phyloP scores from a whole-genome alignment of 2,113 vertebrate species.

The Illadopsis cleaveri region DNA sequence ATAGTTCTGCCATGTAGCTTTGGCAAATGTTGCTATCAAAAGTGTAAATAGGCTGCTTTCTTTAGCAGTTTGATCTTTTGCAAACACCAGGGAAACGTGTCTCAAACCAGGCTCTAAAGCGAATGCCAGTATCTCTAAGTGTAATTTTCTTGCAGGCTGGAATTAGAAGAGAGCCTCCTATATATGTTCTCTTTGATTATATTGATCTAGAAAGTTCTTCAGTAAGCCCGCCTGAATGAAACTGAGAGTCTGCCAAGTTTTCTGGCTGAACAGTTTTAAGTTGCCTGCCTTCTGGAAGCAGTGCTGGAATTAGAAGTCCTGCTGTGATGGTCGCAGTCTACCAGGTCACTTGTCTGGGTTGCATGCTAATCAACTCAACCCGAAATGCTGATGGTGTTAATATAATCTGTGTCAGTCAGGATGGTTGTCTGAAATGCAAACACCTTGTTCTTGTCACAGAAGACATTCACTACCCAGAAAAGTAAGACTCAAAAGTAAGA shows the following conservation, averaged over 20 bases:
- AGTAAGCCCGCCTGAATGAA: not conserved
- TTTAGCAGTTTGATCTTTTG: conserved; percentile 3
- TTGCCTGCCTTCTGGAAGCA: not conserved
- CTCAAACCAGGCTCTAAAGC: not conserved
- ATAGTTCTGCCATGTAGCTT: not conserved
- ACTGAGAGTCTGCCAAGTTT: not conserved
- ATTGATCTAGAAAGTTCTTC: conserved; percentile 31
- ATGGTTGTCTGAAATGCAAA: not conserved
- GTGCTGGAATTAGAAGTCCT: not conserved
- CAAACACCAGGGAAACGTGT: not conserved
- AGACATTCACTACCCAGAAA: not conserved
- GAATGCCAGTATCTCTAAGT: not conserved
- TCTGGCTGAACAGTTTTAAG: not conserved
- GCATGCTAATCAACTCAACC: not conserved
- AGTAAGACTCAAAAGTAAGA: not conserved
- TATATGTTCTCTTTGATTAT: not conserved
- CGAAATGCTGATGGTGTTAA: not conserved
- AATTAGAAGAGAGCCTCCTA: not conserved
- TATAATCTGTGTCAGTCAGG: not conserved
- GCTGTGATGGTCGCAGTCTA: not conserved
- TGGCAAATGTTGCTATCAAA: not conserved
- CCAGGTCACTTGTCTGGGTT: not conserved
- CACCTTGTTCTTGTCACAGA: not conserved
- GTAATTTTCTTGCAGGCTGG: not conserved
- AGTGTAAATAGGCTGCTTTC: not conserved